phyloP scores from a whole-genome alignment of 2,797 vertebrate species.

The Mus caroli region DNA sequence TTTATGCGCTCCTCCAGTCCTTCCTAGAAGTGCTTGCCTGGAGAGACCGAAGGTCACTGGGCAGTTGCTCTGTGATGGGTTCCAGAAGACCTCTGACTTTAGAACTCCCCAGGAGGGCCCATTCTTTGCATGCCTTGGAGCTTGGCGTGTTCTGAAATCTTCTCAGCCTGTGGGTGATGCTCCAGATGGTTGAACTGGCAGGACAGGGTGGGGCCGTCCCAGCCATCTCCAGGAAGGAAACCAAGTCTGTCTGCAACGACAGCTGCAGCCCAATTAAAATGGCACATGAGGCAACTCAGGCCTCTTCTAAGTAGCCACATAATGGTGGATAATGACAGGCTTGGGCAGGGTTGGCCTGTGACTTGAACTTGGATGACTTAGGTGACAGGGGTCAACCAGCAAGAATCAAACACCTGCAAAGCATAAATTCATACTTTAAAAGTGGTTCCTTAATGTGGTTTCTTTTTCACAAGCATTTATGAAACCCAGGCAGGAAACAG shows the following conservation, averaged over 20 bases:
- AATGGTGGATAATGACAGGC: conserved; percentile 59
- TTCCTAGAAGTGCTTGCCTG: conserved; percentile 35
- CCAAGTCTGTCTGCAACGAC: conserved; percentile 25
- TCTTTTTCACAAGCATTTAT: conserved; percentile 21
- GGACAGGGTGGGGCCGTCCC: conserved; percentile 55
- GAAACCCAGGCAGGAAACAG: not conserved
- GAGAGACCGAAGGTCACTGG: not conserved
- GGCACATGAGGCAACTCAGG: conserved; percentile 36
- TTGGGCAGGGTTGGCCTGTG: not conserved
- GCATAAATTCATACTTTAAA: conserved; percentile 38
- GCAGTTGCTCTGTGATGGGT: not conserved
- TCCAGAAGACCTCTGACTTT: not conserved
- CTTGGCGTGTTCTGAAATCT: not conserved
- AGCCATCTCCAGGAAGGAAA: conserved; percentile 54
- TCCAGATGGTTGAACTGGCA: conserved; percentile 52
- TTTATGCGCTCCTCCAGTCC: not conserved
- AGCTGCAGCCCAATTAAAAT: conserved; percentile 65
- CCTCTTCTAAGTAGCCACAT: conserved; percentile 8
- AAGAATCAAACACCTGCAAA: conserved; percentile 4
- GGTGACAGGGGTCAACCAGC: conserved; percentile 38
- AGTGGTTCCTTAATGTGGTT: not conserved
- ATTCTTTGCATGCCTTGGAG: conserved; percentile 43
- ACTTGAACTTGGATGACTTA: conserved; percentile 52
- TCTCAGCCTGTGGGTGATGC: not conserved
- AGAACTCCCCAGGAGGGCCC: not conserved